These are phyloP conservation scores for Chaetops frenatus DNA, from an alignment of 2,113 vertebrate genomes.

Conservation along the genomic window DNA sequence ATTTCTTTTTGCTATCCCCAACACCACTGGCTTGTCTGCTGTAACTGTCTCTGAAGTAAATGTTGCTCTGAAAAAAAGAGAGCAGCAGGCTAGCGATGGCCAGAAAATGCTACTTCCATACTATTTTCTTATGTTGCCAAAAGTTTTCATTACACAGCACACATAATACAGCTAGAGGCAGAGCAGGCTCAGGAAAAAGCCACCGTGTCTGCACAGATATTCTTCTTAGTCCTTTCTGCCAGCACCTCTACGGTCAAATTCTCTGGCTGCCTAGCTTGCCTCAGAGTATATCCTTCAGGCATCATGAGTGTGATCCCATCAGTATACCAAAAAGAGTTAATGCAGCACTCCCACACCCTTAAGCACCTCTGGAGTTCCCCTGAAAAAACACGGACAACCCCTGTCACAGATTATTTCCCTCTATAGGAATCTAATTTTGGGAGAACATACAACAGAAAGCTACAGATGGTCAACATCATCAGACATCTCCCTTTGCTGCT, in stretches of 20 bases:
- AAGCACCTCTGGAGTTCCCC: neutral
- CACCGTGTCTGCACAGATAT: neutral
- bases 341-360: neutral
- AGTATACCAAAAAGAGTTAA: neutral
- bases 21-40: neutral
- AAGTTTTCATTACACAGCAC: neutral
- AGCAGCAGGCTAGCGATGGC: neutral
- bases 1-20: neutral
- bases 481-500: neutral
- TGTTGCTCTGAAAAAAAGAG: neutral
- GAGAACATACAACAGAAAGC: neutral
- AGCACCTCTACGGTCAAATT: neutral
- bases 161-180: neutral
- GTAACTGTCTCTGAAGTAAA: neutral
- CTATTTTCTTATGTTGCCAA: neutral
- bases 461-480: neutral
- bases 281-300: neutral
- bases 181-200: neutral
- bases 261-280: neutral
- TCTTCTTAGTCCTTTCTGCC: neutral
- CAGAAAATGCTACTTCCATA: neutral
- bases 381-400: neutral
- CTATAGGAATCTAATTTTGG: neutral
- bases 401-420: neutral
- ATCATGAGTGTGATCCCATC: rapidly evolving